Evolutionary conservation across 1,140 invertebrate species (phyloP).

Genomic region (Danaus plexippus): DNA sequence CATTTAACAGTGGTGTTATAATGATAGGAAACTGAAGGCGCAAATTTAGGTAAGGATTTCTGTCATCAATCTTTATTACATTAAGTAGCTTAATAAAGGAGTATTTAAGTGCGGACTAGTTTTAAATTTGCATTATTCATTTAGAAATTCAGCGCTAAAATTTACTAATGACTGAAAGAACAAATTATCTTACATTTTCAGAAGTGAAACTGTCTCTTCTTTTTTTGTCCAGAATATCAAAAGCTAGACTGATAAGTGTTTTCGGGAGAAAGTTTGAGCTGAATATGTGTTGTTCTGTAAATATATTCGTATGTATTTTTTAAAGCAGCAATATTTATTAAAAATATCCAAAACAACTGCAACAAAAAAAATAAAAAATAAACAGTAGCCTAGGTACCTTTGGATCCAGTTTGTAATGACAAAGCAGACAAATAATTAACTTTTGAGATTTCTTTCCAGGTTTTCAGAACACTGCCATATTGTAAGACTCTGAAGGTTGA

Average conservation of each 20-base stretch:
- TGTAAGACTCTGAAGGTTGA: slow-evolving; percentile 23
- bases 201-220: slow-evolving; percentile 10
- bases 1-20: slow-evolving; percentile 50
- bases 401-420: slow-evolving; percentile 23
- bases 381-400: slow-evolving; percentile 15
- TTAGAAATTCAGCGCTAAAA: too few species aligned
- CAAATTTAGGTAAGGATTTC: too few species aligned
- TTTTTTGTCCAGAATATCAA: slow-evolving; percentile 1
- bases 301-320: background rate
- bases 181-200: slow-evolving; percentile 8
- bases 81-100: too few species aligned
- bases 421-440: slow-evolving; percentile 39
- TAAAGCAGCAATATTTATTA: too few species aligned
- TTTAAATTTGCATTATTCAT: too few species aligned
- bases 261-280: slow-evolving; percentile 7
- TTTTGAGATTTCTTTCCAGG: slow-evolving; percentile 40
- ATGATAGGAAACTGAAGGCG: slow-evolving; percentile 43
- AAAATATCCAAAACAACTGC: too few species aligned
- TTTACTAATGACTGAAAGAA: too few species aligned
- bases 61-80: too few species aligned
- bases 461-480: slow-evolving; percentile 30
- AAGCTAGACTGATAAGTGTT: background rate
- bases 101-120: too few species aligned
- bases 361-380: too few species aligned
- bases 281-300: slow-evolving; percentile 8